Evolutionary conservation across 2,797 vertebrate species (phyloP), one percentile per base, ranked within the genome.

Genomic region (Oreortyx pictus): DNA sequence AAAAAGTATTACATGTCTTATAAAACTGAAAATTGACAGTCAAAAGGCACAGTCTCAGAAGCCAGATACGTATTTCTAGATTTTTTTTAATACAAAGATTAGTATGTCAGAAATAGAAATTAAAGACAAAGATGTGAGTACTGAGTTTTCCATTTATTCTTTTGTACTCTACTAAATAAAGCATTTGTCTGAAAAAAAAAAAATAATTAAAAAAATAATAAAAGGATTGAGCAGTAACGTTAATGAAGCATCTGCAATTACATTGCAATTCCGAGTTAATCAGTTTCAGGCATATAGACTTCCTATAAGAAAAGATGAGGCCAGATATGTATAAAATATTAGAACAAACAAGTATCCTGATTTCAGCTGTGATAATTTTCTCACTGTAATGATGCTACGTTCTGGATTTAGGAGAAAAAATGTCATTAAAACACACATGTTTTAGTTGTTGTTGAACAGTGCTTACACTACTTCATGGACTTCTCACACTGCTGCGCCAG

Each of bases 51-150:
- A 70, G 47, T 60, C 35, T 88, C 86, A 65, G 59, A 86, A 83
- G 41, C 33, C 54, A 82, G 90, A 90, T 43, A 57, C 19, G 7
- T 47, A 83, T 91, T 88, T 96, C 82, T 85, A 74, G 71, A 92
- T 84, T 95, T 50, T 15, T 59, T 84, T 64, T 82, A 62, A 25
- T 61, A n/a, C 25, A 76, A 52, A 94, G 50, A 74, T 86, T 81
- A 73, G 50, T 68, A 74, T 47, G 33, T 82, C 65, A 77, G 62
- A 92, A 96, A 94, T 77, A 92, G 83, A 95, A 95, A 92, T 8
- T 17, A 88, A 92, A 92, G 78, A 83, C 47, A 93, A 84, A 96
- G 82, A 93, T 27, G 20, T 0, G 11, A 77, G 67, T 47, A 39
- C 44, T 50, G n/a, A 3, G 1, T 57, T 91, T 92, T 66, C 60